Evolutionary conservation across 2,797 vertebrate species (phyloP), one percentile per base, ranked within the genome.

Genomic region (Microcaecilia unicolor): DNA sequence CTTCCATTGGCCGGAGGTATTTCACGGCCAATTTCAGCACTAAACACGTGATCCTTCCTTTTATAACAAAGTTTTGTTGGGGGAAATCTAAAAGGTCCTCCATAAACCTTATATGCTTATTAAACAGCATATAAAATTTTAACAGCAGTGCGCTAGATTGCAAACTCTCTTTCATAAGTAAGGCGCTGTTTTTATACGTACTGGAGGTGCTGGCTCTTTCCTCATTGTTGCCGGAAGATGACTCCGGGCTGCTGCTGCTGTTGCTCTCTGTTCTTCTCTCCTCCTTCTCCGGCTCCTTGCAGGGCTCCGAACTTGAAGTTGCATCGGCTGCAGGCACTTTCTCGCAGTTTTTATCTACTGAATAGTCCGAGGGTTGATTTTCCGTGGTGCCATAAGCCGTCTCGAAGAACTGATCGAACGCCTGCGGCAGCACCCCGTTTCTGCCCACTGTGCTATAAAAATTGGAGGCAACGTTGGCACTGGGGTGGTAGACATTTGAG

Each of bases 41-140:
- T 86, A 87, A 88, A 82, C 93, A 96, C 92, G 92, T 97, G 93
- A 95, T 95, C 87, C 76, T 77, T 85, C 79, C 79, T 88, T 92
- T 92, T 94, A 88, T 91, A 92, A 93, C 81, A 88, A 89, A 92
- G 87, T 96, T 97, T 92, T 93, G 90, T 91, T 89, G 81, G 87
- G 88, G 85, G 82, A 91, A 92, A 94, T 89, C 85, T 91, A 86
- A 86, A n/a, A 86, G 88, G 87, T 77, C 91, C 89, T 90, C 93
- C 83, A 95, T 97, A 98, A 98, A 98, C 89, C 88, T 90, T 84
- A 82, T 87, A 86, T 83, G 89, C 92, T 93, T 97, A 97, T 98
- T 97, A 97, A 98, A 97, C 88, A 90, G 91, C 93, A 91, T 90
- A 96, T 98, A 98, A 98, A 93, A 76, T 61, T 86, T 96, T 97